Conservation (phyloP, 2,888 invertebrate species). For the Macrosoma leucophasiata region DNA sequence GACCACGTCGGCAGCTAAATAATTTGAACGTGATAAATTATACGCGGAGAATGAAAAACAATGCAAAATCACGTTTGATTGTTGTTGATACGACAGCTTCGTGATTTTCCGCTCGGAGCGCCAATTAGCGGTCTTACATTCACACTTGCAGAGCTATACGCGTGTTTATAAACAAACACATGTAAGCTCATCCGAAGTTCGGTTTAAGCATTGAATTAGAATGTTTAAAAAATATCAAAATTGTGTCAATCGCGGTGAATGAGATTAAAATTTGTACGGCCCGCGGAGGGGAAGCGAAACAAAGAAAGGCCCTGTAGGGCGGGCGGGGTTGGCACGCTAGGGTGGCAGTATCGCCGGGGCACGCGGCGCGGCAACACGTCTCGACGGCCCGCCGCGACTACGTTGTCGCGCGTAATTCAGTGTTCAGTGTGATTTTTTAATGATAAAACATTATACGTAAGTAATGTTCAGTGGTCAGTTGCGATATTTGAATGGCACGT, state of each 20-base stretch:
- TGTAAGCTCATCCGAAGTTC: too few species aligned
- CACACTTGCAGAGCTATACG: too few species aligned
- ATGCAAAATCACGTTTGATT: too few species aligned
- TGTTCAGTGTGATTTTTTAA: slow-evolving; percentile 35
- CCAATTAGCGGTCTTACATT: too few species aligned
- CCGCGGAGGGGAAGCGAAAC: slow-evolving; percentile 60
- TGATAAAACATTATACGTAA: slow-evolving; percentile 15
- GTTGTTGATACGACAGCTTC: too few species aligned
- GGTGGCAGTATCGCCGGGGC: slow-evolving; percentile 57
- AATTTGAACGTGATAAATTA: too few species aligned
- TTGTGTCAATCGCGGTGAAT: slow-evolving; percentile 47
- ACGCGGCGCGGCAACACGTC: slow-evolving; percentile 41
- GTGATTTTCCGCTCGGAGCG: too few species aligned
- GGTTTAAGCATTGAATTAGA: too few species aligned
- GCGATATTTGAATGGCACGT: slow-evolving; percentile 33
- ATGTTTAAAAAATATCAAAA: too few species aligned
- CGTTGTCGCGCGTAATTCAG: slow-evolving; percentile 31
- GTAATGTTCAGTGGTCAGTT: slow-evolving; percentile 25
- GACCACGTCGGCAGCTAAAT: too few species aligned
- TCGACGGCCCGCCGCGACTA: slow-evolving; percentile 19
- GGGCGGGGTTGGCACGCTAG: slow-evolving; percentile 54
- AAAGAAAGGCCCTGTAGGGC: slow-evolving; percentile 65
- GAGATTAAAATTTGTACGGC: slow-evolving; percentile 58
- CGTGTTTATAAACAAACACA: too few species aligned
- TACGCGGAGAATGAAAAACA: too few species aligned